These are phyloP conservation scores for Oreochromis niloticus DNA, from an alignment of 2,113 vertebrate species.

Conservation along the genomic window DNA sequence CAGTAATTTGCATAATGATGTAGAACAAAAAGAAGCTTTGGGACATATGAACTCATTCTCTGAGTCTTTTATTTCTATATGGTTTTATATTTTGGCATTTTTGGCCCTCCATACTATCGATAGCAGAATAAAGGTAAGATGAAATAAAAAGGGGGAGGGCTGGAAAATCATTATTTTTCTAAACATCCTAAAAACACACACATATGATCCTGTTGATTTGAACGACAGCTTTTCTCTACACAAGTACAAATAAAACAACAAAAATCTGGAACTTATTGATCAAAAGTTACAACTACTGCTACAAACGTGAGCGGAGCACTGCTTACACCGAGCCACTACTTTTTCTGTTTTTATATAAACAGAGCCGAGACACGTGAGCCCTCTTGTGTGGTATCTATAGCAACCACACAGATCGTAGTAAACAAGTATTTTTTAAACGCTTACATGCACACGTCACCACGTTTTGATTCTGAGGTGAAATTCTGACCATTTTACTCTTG, in stretches of 20 bases:
- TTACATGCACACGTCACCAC: background rate
- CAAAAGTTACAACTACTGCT: background rate
- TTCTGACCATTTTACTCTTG: background rate
- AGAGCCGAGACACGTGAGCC: background rate
- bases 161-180: background rate
- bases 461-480: background rate
- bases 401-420: background rate
- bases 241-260: background rate
- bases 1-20: background rate
- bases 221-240: background rate
- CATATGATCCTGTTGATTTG: background rate
- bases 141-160: background rate
- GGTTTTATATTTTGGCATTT: background rate
- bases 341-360: background rate
- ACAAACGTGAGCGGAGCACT: background rate
- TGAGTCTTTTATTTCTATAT: background rate
- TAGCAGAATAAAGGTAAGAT: background rate
- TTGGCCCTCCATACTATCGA: background rate
- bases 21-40: background rate
- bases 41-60: background rate
- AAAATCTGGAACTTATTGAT: background rate
- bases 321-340: background rate
- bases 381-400: background rate
- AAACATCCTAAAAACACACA: background rate
- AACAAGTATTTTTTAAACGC: background rate